Evolutionary conservation across 2,888 invertebrate genomes (phyloP).

Genomic region (Orthonevra nobilis): DNA sequence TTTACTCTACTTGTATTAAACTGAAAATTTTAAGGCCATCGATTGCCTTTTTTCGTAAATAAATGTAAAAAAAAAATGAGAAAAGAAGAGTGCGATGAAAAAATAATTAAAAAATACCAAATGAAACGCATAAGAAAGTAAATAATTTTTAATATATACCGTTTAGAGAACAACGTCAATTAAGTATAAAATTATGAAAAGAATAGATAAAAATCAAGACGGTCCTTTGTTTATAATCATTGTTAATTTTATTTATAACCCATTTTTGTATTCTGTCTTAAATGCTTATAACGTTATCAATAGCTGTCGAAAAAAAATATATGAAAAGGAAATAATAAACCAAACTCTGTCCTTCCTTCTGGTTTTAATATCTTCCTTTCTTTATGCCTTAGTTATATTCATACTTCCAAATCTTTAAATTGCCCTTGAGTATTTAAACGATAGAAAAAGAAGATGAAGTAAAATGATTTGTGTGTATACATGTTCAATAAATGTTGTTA

Average conservation of each 20-base stretch:
- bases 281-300: too few species aligned
- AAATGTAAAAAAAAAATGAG: slow-evolving; percentile 1
- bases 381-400: too few species aligned
- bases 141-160: slow-evolving; percentile 2
- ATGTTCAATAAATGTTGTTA: slow-evolving; percentile 22
- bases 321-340: too few species aligned
- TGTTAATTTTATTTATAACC: slow-evolving; percentile 13
- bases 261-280: slow-evolving; percentile 20
- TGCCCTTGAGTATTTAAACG: too few species aligned
- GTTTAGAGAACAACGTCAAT: slow-evolving; percentile 50
- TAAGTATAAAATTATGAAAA: slow-evolving; percentile 35
- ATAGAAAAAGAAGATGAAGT: slow-evolving; percentile 19
- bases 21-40: slow-evolving; percentile 39
- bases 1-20: slow-evolving; percentile 53
- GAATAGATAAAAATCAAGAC: slow-evolving; percentile 7
- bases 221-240: slow-evolving; percentile 1
- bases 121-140: background rate
- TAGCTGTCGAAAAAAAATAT: too few species aligned
- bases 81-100: background rate
- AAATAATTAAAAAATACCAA: background rate
- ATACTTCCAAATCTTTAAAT: too few species aligned
- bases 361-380: slow-evolving; percentile 9
- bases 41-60: slow-evolving; percentile 46
- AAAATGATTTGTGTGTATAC: background rate
- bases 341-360: too few species aligned